Evolutionary conservation across 2,113 vertebrate genomes (phyloP).

Genomic region (Ctenodactylus gundi): DNA sequence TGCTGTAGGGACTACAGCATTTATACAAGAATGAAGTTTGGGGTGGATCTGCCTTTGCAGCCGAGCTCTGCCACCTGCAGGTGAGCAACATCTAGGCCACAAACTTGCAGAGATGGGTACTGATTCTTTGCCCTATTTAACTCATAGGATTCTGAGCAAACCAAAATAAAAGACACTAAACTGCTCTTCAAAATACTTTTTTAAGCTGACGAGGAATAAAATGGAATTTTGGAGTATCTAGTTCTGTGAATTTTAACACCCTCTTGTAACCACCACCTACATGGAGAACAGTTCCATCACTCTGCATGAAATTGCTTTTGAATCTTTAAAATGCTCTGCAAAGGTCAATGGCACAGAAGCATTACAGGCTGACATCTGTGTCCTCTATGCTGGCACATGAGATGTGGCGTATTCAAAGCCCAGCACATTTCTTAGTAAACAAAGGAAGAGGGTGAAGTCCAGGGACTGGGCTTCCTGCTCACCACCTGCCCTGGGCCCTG

Average conservation of each 20-base stretch:
- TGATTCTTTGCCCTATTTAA: neutral
- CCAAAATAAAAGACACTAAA: neutral
- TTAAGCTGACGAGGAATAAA: neutral
- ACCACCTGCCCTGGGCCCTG: neutral
- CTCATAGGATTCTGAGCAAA: neutral
- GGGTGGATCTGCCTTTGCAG: neutral
- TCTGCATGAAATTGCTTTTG: neutral
- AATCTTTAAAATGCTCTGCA: neutral
- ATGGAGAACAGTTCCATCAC: neutral
- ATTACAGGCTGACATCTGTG: neutral
- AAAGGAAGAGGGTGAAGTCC: neutral
- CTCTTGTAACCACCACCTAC: neutral
- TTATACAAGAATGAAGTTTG: neutral
- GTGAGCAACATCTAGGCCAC: neutral
- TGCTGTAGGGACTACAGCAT: neutral
- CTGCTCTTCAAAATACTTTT: neutral
- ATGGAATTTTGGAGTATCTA: neutral
- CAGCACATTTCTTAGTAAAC: neutral
- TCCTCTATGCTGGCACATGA: neutral
- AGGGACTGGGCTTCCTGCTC: accelerated
- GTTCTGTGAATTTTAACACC: neutral
- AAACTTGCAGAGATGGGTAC: neutral
- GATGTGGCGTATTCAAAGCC: neutral
- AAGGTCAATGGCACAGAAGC: neutral
- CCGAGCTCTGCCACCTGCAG: neutral